Percentiles rank a stretch among this genome's conserved stretches.
Evolutionary conservation across 2,113 vertebrate genomes (phyloP).

Genomic region (Bubo blakistoni): DNA sequence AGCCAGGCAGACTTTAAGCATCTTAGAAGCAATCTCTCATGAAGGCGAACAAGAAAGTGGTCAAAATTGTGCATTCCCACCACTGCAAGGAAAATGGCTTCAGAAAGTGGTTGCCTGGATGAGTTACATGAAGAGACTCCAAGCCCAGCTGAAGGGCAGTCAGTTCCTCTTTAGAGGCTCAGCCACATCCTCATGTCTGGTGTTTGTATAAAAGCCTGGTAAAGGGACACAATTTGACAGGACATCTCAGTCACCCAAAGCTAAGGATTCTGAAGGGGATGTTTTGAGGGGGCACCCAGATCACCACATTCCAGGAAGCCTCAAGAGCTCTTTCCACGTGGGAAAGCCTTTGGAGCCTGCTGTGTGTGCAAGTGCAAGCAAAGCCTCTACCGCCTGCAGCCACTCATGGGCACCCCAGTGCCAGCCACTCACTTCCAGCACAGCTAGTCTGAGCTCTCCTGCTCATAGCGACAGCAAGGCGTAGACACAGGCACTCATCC

Average conservation of each 20-base stretch:
- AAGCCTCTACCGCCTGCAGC: not conserved
- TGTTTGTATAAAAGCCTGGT: not conserved
- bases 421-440: not conserved
- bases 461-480: not conserved
- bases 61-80: fast-evolving
- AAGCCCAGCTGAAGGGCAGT: not conserved
- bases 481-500: not conserved
- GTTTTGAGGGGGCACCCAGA: not conserved
- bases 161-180: not conserved
- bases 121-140: not conserved
- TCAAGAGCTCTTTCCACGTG: not conserved
- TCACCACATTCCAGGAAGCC: not conserved
- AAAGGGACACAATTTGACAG: not conserved
- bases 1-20: not conserved
- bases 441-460: not conserved
- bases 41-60: not conserved
- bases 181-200: not conserved
- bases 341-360: not conserved
- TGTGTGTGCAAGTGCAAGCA: fast-evolving
- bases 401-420: fast-evolving
- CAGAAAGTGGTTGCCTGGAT: not conserved
- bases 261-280: not conserved
- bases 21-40: not conserved
- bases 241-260: not conserved
- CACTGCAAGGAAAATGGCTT: not conserved